These are phyloP conservation scores for Radopholus similis DNA, from an alignment of 1,140 invertebrate genomes.

Conservation along the genomic window DNA sequence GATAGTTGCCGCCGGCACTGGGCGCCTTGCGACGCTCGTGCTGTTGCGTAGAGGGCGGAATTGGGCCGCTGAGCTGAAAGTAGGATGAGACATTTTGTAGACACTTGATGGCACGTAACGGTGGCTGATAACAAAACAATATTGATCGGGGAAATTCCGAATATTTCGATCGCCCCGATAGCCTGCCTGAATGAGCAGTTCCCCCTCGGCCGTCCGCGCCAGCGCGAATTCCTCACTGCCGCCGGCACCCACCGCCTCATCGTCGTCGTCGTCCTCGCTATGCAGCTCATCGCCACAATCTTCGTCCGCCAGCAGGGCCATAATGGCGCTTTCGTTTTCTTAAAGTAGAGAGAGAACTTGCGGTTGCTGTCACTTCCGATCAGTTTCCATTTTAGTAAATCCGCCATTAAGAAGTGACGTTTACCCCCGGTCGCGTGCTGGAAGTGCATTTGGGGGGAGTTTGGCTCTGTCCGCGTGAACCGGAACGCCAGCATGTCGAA, in stretches of 20 bases:
- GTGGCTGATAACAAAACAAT: too few relatives aligned
- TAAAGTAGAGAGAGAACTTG: too few relatives aligned
- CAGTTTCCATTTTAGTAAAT: too few relatives aligned
- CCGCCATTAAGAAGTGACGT: too few relatives aligned
- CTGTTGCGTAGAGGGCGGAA: too few relatives aligned
- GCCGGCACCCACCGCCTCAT: background rate
- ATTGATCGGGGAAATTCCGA: too few relatives aligned
- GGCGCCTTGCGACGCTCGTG: too few relatives aligned
- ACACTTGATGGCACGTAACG: too few relatives aligned
- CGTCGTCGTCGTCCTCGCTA: background rate
- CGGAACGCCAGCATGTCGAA: slow-evolving; percentile 22
- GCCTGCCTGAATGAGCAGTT: slow-evolving; percentile 14
- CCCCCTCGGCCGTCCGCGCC: slow-evolving; percentile 9
- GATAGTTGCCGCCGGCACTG: too few relatives aligned
- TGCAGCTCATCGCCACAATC: background rate
- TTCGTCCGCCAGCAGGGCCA: background rate
- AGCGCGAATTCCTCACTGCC: slow-evolving; percentile 4
- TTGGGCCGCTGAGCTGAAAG: too few relatives aligned
- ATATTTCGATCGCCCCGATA: background rate
- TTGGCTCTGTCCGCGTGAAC: background rate
- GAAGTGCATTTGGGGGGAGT: slow-evolving; percentile 17
- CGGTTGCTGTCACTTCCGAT: too few relatives aligned
- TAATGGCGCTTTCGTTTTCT: slow-evolving; percentile 4
- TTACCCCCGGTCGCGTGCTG: background rate
- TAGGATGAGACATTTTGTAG: too few relatives aligned